Evolutionary conservation across 1,140 invertebrate species (phyloP).

Genomic region (Zaprionus vittiger): DNA sequence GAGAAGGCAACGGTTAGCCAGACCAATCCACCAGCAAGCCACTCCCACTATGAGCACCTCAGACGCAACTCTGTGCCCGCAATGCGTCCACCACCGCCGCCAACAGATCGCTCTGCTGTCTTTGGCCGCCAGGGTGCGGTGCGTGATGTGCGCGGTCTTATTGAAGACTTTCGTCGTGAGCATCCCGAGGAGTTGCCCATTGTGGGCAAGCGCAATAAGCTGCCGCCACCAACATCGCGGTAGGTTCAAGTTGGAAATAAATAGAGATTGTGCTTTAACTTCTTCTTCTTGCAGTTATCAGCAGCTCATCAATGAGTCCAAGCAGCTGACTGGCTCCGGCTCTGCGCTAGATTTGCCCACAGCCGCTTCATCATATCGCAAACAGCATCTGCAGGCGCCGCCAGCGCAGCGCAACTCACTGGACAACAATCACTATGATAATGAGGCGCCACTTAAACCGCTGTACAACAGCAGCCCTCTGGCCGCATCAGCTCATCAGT

Average conservation of each 20-base stretch:
- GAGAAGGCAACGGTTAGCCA: not conserved
- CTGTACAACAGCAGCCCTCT: constrained; percentile 67
- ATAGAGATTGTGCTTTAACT: not conserved
- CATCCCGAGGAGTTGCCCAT: constrained; percentile 22
- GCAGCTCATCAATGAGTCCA: constrained; percentile 24
- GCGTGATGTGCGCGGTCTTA: constrained; percentile 14
- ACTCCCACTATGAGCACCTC: constrained; percentile 26
- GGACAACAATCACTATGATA: constrained; percentile 51
- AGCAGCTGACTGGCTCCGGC: constrained; percentile 31
- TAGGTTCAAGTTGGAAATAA: not conserved
- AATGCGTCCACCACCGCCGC: constrained; percentile 20
- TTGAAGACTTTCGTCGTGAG: constrained; percentile 19
- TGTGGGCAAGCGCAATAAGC: constrained; percentile 38
- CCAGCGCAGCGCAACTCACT: constrained; percentile 5
- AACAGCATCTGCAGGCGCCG: not conserved
- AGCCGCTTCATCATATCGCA: not conserved
- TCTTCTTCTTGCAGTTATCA: constrained; percentile 32
- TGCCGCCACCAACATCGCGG: constrained; percentile 27
- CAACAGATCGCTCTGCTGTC: not conserved
- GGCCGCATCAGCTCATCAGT: constrained; percentile 1
- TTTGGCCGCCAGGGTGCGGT: constrained; percentile 19
- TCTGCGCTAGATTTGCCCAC: constrained; percentile 37
- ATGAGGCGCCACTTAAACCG: constrained; percentile 40
- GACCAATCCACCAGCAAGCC: not conserved
- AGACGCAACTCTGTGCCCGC: constrained; percentile 36